phyloP scores from a whole-genome alignment of 2,113 vertebrate species.

The Jaculus jaculus region DNA sequence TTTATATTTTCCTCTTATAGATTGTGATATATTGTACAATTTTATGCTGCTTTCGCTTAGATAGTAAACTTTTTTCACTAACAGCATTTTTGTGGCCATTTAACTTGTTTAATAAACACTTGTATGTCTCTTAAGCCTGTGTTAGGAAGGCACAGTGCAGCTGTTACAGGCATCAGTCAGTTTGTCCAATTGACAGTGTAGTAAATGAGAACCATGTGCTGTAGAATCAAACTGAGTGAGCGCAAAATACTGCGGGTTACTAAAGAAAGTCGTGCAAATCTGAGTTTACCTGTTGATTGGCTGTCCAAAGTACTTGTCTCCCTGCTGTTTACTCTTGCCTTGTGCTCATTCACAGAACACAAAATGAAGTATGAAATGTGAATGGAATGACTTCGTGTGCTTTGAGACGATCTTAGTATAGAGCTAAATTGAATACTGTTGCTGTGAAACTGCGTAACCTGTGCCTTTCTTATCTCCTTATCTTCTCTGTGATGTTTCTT shows the following conservation, averaged over 20 bases:
- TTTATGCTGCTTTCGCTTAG: conserved; percentile 28
- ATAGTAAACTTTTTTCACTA: conserved; percentile 4
- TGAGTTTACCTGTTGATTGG: not conserved
- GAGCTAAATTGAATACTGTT: not conserved
- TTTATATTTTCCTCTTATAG: not conserved
- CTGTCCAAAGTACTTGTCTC: not conserved
- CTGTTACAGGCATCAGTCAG: not conserved
- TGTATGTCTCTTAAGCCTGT: not conserved
- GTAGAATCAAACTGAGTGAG: not conserved
- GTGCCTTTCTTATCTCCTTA: not conserved
- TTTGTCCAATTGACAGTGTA: conserved; percentile 35
- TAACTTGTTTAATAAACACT: conserved; percentile 14
- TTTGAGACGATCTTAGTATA: not conserved
- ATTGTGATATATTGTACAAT: not conserved
- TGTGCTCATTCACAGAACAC: not conserved
- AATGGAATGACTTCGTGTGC: not conserved
- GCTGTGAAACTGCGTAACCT: not conserved
- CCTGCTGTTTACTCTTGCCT: not conserved
- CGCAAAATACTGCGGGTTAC: not conserved
- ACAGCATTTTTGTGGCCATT: conserved; percentile 33
- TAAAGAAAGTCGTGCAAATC: not conserved
- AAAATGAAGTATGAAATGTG: not conserved
- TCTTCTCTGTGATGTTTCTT: not conserved
- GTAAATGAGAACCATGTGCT: not conserved
- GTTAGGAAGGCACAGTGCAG: conserved; percentile 15